These are phyloP conservation scores for Stomatorhinus ivindoensis DNA, from an alignment of 2,113 vertebrate species.

Conservation along the genomic window DNA sequence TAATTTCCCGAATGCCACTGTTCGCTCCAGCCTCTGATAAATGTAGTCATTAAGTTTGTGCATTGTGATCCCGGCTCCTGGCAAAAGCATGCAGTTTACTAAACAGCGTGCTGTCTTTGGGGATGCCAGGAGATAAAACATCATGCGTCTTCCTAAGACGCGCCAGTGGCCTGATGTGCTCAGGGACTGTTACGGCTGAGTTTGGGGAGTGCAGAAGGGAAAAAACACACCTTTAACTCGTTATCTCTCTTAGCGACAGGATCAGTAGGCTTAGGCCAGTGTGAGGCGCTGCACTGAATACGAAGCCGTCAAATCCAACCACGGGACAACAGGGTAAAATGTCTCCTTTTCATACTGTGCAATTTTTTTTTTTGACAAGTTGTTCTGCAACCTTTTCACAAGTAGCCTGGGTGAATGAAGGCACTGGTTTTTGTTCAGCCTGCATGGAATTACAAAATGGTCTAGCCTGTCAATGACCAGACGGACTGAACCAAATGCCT, in stretches of 20 bases:
- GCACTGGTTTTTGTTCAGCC: neutral
- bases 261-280: neutral
- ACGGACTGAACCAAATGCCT: neutral
- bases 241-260: neutral
- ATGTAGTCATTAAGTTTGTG: constrained; percentile 44
- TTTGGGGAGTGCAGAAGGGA: constrained; percentile 21
- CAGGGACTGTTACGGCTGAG: neutral
- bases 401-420: neutral
- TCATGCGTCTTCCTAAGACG: constrained; percentile 14
- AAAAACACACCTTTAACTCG: constrained; percentile 11
- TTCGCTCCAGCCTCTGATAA: constrained; percentile 39
- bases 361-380: neutral
- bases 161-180: constrained; percentile 24
- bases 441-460: neutral
- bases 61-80: constrained; percentile 39
- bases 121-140: constrained; percentile 28
- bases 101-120: constrained; percentile 43
- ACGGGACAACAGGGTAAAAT: neutral
- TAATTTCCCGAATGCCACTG: constrained; percentile 30
- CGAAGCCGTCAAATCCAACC: neutral
- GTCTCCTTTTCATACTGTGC: neutral
- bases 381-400: neutral
- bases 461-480: neutral
- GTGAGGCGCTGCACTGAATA: neutral
- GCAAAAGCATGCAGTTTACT: constrained; percentile 35